Percentiles rank a stretch among this genome's conserved stretches.
Conservation (phyloP, 2,113 vertebrate genomes). For the Taurulus bubalis region DNA sequence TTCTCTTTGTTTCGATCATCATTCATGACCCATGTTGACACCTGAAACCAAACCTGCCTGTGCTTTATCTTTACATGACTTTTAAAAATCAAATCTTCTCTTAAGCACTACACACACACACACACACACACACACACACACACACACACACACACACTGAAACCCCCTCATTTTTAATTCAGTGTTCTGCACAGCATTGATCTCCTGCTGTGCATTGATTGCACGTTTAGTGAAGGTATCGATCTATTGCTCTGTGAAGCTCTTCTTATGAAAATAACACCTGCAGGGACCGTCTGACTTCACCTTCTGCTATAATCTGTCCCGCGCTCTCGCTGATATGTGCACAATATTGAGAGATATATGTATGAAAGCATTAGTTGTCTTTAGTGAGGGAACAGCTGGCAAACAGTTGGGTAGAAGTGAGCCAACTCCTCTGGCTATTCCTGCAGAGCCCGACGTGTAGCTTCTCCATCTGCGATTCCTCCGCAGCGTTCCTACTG, state of each 20-base stretch:
- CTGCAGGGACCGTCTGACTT: background rate
- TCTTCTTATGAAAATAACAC: conserved; percentile 15
- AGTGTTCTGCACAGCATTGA: conserved; percentile 20
- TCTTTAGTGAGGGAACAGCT: conserved; percentile 58
- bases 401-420: conserved; percentile 25
- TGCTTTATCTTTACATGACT: background rate
- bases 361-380: conserved; percentile 20
- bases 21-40: conserved; percentile 23
- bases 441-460: conserved; percentile 60
- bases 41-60: background rate
- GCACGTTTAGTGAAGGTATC: conserved; percentile 26
- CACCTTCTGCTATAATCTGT: background rate
- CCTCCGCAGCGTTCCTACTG: conserved; percentile 41
- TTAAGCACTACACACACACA: conserved; percentile 7
- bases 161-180: conserved; percentile 3
- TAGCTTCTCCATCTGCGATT: conserved; percentile 62
- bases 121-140: conserved; percentile 11
- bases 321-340: background rate
- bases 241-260: conserved; percentile 38
- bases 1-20: background rate
- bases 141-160: conserved; percentile 14
- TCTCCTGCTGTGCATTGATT: conserved; percentile 28
- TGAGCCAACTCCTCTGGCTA: conserved; percentile 66
- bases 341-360: background rate
- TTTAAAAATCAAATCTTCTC: conserved; percentile 10